phyloP scores from a whole-genome alignment of 2,888 invertebrate species.

The Portevinia maculata region DNA sequence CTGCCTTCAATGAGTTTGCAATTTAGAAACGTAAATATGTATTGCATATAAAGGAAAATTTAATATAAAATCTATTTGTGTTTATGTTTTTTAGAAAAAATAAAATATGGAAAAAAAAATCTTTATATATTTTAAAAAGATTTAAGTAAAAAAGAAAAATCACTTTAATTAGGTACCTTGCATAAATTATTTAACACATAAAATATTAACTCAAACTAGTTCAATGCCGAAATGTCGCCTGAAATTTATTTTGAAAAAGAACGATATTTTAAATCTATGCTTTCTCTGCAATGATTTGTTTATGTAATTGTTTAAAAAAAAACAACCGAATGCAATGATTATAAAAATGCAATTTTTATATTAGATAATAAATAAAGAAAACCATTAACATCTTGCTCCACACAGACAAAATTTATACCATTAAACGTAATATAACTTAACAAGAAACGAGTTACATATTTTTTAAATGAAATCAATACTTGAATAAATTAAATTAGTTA shows the following conservation, averaged over 20 bases:
- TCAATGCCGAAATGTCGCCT: conserved; percentile 66
- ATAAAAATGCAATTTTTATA: conserved; percentile 34
- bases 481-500: conserved; percentile 36
- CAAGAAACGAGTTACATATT: conserved; percentile 23
- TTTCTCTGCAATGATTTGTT: conserved; percentile 38
- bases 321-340: conserved; percentile 19
- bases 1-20: conserved; percentile 49
- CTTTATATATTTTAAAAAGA: conserved; percentile 25
- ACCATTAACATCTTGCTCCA: background rate
- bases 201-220: conserved; percentile 44
- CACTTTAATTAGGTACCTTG: conserved; percentile 51
- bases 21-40: conserved; percentile 39
- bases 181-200: conserved; percentile 56
- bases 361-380: conserved; percentile 24
- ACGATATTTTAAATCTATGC: conserved; percentile 53
- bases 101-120: conserved; percentile 19
- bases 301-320: conserved; percentile 31
- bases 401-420: conserved; percentile 19
- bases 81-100: conserved; percentile 54
- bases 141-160: conserved; percentile 8
- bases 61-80: conserved; percentile 42
- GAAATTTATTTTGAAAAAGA: conserved; percentile 64
- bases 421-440: conserved; percentile 1
- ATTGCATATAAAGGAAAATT: conserved; percentile 34
- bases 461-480: conserved; percentile 38